Conservation (phyloP, 2,113 vertebrate species). For the Todiramphus saurophagus region DNA sequence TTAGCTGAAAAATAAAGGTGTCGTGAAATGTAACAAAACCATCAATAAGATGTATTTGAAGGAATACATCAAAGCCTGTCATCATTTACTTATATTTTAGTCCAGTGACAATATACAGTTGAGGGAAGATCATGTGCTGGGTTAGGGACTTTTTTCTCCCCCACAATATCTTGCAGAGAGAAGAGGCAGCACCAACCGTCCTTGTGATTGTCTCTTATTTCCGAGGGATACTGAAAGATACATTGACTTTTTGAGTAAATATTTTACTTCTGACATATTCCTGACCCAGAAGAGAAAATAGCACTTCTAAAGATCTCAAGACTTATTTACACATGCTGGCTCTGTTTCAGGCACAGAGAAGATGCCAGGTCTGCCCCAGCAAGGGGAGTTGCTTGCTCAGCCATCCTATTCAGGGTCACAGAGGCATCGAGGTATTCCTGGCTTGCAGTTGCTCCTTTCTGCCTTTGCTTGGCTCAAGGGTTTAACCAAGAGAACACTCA, state of each 20-base stretch:
- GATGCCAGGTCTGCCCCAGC: neutral
- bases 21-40: neutral
- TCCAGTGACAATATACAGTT: neutral
- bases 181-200: neutral
- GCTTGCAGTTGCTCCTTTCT: neutral
- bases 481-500: neutral
- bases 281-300: neutral
- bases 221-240: neutral
- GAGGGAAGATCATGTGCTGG: neutral
- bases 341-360: neutral
- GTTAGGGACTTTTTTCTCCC: neutral
- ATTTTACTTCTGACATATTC: neutral
- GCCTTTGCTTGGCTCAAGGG: neutral
- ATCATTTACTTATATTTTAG: neutral
- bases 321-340: neutral
- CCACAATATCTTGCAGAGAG: fast-evolving
- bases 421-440: neutral
- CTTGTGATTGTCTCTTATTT: neutral
- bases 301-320: neutral
- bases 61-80: neutral
- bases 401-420: neutral
- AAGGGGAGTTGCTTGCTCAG: neutral
- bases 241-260: neutral
- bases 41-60: neutral
- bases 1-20: neutral